Evolutionary conservation across 2,113 vertebrate genomes (phyloP).

Genomic region (Rhinopomastus cyanomelas): DNA sequence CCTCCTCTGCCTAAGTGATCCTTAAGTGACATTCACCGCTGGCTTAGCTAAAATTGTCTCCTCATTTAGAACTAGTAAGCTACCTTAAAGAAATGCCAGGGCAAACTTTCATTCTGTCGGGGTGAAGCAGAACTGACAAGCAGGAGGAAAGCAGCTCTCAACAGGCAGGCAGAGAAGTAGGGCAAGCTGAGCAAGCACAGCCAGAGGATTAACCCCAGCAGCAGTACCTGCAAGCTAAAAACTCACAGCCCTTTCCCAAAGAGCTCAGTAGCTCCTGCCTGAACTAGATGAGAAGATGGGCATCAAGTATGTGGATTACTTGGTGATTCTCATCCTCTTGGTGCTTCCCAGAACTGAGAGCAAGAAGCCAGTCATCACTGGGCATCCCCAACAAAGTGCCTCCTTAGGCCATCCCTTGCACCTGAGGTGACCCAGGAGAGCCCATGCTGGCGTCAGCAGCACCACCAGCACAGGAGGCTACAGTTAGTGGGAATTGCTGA

Average conservation of each 20-base stretch:
- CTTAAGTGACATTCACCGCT: neutral
- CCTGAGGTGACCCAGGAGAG: neutral
- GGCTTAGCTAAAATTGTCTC: neutral
- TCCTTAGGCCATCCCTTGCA: neutral
- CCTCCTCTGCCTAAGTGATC: neutral
- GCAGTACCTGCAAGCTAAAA: neutral
- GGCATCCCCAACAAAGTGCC: neutral
- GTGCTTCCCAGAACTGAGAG: neutral
- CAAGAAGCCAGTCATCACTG: neutral
- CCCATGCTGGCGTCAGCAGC: neutral
- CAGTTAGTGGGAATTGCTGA: neutral
- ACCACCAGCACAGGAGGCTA: neutral
- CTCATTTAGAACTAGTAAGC: neutral
- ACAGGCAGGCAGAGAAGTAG: neutral
- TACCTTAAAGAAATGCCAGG: neutral
- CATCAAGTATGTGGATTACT: neutral
- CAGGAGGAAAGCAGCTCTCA: neutral
- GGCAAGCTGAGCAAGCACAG: neutral
- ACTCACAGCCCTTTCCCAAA: neutral
- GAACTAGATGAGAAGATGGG: neutral
- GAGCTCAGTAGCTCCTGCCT: neutral
- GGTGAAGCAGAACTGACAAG: neutral
- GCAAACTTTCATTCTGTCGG: neutral
- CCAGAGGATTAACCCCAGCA: neutral
- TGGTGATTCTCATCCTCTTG: fast-evolving